Percentiles rank a stretch among this genome's conserved stretches.
Evolutionary conservation across 2,888 invertebrate species (phyloP).

Genomic region (Stenodema calcarata): DNA sequence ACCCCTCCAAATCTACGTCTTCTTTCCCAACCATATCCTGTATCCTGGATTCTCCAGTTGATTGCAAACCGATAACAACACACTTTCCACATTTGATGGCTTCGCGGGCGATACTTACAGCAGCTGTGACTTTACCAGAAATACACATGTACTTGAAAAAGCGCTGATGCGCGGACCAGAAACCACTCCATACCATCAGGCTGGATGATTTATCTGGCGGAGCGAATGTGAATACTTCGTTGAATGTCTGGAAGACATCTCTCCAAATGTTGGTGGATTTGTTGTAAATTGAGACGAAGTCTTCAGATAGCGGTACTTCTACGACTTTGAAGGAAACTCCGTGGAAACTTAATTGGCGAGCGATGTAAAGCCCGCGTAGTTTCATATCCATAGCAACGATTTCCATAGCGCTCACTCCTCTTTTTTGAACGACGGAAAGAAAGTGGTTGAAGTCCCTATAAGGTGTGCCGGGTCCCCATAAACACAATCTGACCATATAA

Average conservation of each 20-base stretch:
- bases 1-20: slow-evolving; percentile 70
- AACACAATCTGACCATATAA: slow-evolving; percentile 72
- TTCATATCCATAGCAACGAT: slow-evolving; percentile 75
- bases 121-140: slow-evolving; percentile 84
- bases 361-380: slow-evolving; percentile 70
- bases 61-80: slow-evolving; percentile 73
- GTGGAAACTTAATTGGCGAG: slow-evolving; percentile 70
- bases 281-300: slow-evolving; percentile 67
- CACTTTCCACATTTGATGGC: slow-evolving; percentile 64
- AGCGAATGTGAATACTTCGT: slow-evolving; percentile 75
- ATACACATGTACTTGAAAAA: slow-evolving; percentile 99
- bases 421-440: slow-evolving; percentile 68
- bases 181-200: slow-evolving; percentile 97
- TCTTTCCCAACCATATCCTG: slow-evolving; percentile 68
- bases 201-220: slow-evolving; percentile 68
- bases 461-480: slow-evolving; percentile 70
- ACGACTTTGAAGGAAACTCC: slow-evolving; percentile 69
- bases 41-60: slow-evolving; percentile 71
- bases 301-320: slow-evolving; percentile 65
- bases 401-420: slow-evolving; percentile 73
- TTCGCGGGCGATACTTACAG: slow-evolving; percentile 64
- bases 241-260: slow-evolving; percentile 67
- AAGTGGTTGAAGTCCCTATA: slow-evolving; percentile 69
- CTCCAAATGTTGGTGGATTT: slow-evolving; percentile 68
- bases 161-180: slow-evolving; percentile 98